Base-by-base conservation (phyloP, 2,888 invertebrate genomes). In the Pterostichus niger region DNA sequence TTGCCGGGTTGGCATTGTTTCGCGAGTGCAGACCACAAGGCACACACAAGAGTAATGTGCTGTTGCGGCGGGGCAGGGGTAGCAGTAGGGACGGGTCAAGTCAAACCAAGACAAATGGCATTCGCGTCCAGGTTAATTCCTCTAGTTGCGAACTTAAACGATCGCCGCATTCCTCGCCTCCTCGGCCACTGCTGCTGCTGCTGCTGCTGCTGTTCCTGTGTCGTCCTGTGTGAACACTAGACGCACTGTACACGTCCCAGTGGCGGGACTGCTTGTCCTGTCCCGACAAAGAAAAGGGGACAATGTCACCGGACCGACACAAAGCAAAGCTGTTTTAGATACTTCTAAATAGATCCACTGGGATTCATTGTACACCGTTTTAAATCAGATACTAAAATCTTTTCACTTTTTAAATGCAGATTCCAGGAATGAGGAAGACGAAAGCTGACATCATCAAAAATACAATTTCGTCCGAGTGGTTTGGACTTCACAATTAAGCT, bases 51-150 rank as follows among this genome's bases (percentile, higher is more conserved):
- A 89, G 88, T 89, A 89, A 89, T 89, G 89, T 75, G 83, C 81
- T 59, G 17, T 59, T 40, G 40, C 9, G 40, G 40, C 9, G 40
- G 40, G 40, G 40, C 7, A 6, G 40, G 85, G 83, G 84, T 84
- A 81, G 84, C 84, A 84, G 84, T 84, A 73, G 83, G 83, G 76
- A 83, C 54, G 84, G 88, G 88, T 88, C 88, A 87, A 89, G 89
- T 89, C 89, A 88, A 89, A 89, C 89, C 89, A 89, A 89, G 89
- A 90, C 89, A 89, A 89, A 90, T 90, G 89, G 89, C 88, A 89
- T 89, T 88, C 88, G 88, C 88, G 89, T 88, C 89, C 88, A 89
- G 88, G 89, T 89, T 89, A 89, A 89, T 89, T 88, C 89, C 88
- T 87, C 88, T 87, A 88, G 88, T 89, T 89, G 87, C 86, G 85